Conservation (phyloP, 2,797 vertebrate genomes). For the Paedocypris micromegethes region DNA sequence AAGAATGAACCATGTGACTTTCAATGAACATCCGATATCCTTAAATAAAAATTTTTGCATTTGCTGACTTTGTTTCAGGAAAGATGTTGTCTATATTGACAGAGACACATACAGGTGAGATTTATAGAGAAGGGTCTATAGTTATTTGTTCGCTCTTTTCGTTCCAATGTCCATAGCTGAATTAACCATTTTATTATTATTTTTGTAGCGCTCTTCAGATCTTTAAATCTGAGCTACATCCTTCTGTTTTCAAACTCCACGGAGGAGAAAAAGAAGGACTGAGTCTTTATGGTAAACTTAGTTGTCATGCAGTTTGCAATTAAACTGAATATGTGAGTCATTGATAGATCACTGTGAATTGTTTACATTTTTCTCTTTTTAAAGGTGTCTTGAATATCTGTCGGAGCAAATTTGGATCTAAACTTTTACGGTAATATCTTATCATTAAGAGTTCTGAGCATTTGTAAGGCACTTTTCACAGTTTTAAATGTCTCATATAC, state of each 20-base stretch:
- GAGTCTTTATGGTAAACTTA: constrained; percentile 82
- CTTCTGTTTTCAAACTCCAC: constrained; percentile 90
- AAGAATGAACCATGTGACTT: constrained; percentile 3
- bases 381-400: constrained; percentile 90
- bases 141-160: neutral
- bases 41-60: neutral
- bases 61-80: constrained; percentile 58
- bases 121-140: neutral
- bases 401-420: constrained; percentile 85
- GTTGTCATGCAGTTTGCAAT: neutral
- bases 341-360: too few species aligned
- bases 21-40: neutral
- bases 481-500: too few species aligned
- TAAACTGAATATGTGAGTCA: neutral
- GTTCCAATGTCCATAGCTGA: neutral
- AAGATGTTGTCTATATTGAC: constrained; percentile 75
- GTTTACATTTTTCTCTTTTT: constrained; percentile 29
- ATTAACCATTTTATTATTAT: neutral
- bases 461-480: neutral
- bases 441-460: neutral
- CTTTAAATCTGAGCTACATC: constrained; percentile 93
- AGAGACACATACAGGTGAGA: constrained; percentile 79
- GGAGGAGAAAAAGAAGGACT: constrained; percentile 92
- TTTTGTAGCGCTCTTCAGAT: constrained; percentile 82
- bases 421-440: constrained; percentile 71